These are phyloP conservation scores for Collichthys lucidus DNA, from an alignment of 2,113 vertebrate species.

Conservation along the genomic window DNA sequence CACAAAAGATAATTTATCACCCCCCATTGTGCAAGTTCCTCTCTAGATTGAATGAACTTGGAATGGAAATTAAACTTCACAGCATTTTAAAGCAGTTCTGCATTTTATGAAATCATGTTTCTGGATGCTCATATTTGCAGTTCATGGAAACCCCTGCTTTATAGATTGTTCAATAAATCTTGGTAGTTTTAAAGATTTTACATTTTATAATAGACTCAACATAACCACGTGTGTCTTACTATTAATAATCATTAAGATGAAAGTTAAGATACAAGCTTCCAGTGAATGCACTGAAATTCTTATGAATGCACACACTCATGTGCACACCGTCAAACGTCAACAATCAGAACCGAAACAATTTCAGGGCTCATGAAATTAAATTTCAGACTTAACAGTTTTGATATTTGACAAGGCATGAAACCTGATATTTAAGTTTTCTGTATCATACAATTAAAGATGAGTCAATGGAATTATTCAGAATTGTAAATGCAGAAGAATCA, in stretches of 20 bases:
- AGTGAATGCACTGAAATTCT: neutral
- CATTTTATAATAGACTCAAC: neutral
- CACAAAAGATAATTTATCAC: neutral
- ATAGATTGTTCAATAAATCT: neutral
- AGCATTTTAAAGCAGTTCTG: neutral
- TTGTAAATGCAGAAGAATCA: neutral
- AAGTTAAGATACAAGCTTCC: neutral
- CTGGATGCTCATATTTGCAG: neutral
- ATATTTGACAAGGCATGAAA: neutral
- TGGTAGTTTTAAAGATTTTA: neutral
- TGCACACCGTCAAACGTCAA: neutral
- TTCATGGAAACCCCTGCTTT: neutral
- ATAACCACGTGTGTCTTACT: neutral
- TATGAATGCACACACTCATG: neutral
- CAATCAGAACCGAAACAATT: conserved; percentile 23
- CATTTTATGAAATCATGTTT: conserved; percentile 6
- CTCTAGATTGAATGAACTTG: neutral
- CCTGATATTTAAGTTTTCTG: neutral
- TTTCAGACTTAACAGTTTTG: conserved; percentile 27
- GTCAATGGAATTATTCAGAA: neutral
- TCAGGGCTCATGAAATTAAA: conserved; percentile 42
- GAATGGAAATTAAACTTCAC: neutral
- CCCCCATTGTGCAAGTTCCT: neutral
- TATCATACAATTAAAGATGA: neutral
- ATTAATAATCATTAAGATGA: neutral